A percentile compares a stretch with the other conserved stretches of the same genome.
Evolutionary conservation across 2,888 invertebrate genomes (phyloP).

Genomic region (Alcis repandata): DNA sequence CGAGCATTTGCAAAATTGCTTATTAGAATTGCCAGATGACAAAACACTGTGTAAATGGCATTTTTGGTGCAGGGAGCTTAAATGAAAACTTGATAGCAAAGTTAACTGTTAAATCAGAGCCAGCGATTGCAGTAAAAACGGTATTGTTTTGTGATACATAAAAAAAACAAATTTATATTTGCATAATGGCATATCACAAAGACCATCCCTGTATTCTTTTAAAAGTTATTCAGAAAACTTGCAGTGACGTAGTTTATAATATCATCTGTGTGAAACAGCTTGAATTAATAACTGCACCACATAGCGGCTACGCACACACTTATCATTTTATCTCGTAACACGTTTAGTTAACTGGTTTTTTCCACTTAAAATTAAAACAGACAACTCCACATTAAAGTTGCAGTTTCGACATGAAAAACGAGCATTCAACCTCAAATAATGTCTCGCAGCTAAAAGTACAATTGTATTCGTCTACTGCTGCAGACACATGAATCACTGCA

Average conservation of each 20-base stretch:
- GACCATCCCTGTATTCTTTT: too few relatives aligned
- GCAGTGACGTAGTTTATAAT: background rate
- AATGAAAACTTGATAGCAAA: too few relatives aligned
- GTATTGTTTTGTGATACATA: too few relatives aligned
- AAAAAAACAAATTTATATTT: too few relatives aligned
- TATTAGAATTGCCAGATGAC: background rate
- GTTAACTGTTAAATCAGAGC: too few relatives aligned
- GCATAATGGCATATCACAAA: too few relatives aligned
- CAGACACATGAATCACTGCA: constrained; percentile 81
- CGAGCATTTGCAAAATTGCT: background rate
- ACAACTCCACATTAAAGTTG: constrained; percentile 46
- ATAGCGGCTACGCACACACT: constrained; percentile 19
- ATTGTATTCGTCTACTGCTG: constrained; percentile 83
- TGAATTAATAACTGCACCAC: constrained; percentile 20
- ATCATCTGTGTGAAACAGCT: background rate
- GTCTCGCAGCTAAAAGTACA: constrained; percentile 60
- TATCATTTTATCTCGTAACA: constrained; percentile 32
- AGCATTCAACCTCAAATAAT: constrained; percentile 59
- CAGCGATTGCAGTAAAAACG: too few relatives aligned
- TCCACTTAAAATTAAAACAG: constrained; percentile 42
- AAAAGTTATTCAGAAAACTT: background rate
- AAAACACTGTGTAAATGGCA: background rate
- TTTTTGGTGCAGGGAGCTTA: too few relatives aligned
- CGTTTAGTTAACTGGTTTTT: constrained; percentile 39
- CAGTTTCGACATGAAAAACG: constrained; percentile 61